Evolutionary conservation across 1,140 invertebrate genomes (phyloP), one percentile per base, ranked within the genome.

Genomic region (Dendroctonus ponderosae): DNA sequence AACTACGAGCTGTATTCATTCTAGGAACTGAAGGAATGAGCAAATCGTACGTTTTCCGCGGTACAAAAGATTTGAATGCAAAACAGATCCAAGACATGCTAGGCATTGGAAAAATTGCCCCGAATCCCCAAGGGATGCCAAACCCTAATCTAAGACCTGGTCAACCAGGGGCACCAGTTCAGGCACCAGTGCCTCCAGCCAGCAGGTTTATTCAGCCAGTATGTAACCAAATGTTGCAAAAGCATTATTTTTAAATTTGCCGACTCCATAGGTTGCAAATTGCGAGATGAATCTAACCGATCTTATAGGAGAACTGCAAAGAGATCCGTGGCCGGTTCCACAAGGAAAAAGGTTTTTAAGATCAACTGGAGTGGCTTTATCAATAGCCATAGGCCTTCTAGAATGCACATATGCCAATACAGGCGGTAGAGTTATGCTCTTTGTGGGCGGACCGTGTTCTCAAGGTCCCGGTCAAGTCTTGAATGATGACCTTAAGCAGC

Each of bases 71-170:
- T 82, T 85, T 99, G 46, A 90, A 90, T 48, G 91, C 92, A 0
- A 98, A 98, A 80, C 97, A 99, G 81, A 91, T 99, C 65, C 96
- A 98, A 81, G 94, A 98, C 68, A 97, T 98, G 89, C 79, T 98
- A 41, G 92, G 92, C 59, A 91, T 95, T 75, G 92, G 91, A 5
- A 86, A 88, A 70, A 83, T 84, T 9, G 68, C 76, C n/a, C 77
- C 80, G n/a, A 70, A 73, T 72, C 72, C 79, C 12, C 68, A 77
- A 77, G 72, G 63, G 71, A 80, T 78, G 40, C 82, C 82, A 60
- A 83, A 84, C 67, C 85, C 85, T 61, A 85, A 85, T 68, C 79
- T 71, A 39, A 75, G 82, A 48, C 77, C 71, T 59, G 80, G 79
- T 15, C 74, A 75, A 43, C 68, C 72, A 11, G 73, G 75, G 7